Base-by-base conservation (phyloP, 2,113 vertebrate genomes). In the Oxygymnocypris stewartii region DNA sequence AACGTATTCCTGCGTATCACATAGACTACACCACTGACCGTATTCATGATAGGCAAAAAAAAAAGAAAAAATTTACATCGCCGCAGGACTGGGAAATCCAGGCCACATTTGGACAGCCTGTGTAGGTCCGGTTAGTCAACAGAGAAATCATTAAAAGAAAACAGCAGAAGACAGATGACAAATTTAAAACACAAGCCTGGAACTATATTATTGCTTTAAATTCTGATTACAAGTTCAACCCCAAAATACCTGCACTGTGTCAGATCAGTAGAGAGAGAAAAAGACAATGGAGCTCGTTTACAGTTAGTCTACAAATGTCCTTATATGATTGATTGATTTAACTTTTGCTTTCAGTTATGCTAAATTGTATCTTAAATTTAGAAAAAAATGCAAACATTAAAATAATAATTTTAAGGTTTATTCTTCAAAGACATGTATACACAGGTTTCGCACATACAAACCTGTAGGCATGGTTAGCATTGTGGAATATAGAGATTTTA, bases 11-110 rank as follows among this genome's bases (percentile, higher is more conserved):
- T 31, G 28, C 28, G 28, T 31, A 31, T 31, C 28, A 31, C 28
- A 31, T 31, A 31, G 28, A 31, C 28, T 31, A 31, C 28, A 31
- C 28, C 28, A 31, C 28, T 31, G 28, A 42, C 79, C 28, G 13
- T 83, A 74, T 74, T 83, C 79, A 59, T 67, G 75, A 75, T 20
- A 75, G 25, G 40, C 78, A 59, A 63, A n/a, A 40, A 23, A 42
- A 77, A 69, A 54, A 85, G 4, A 13, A 18, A 35, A 82, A 71
- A 87, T 87, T 87, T 89, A 74, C 78, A 82, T 71, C 69, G 16
- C 51, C 57, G 35, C 25, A 81, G 28, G 13, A 63, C 28, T 18
- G 25, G 71, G 85, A 67, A 87, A 74, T 82, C 40, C 40, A 31
- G 85, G 57, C 78, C 69, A 35, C 78, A 47, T 86, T 57, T 63